Percentiles rank a stretch among this genome's conserved stretches.
Evolutionary conservation across 2,797 vertebrate species (phyloP).

Genomic region (Squalus acanthias): DNA sequence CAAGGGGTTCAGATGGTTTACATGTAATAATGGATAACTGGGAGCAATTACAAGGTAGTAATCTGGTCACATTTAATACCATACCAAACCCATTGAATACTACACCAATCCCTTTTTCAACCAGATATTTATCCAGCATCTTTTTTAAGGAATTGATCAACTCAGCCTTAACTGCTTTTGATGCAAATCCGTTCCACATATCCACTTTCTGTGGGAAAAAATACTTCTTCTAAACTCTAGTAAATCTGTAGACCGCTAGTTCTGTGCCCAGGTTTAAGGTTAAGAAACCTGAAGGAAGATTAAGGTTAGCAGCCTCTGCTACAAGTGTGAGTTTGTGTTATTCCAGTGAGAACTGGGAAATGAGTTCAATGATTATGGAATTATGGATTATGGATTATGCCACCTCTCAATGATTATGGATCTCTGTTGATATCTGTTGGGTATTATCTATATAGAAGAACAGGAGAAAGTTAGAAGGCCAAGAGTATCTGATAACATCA

Average conservation of each 20-base stretch:
- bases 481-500: not conserved
- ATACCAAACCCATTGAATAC: not conserved
- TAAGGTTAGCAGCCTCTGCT: not conserved
- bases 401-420: not conserved
- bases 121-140: not conserved
- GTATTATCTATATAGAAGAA: not conserved
- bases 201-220: not conserved
- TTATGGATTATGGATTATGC: too few species aligned
- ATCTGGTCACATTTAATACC: not conserved
- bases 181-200: not conserved
- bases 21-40: not conserved
- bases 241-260: not conserved
- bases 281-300: not conserved
- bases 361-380: not conserved
- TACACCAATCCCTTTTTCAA: not conserved
- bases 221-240: not conserved
- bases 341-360: not conserved
- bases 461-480: not conserved
- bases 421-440: not conserved
- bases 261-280: not conserved
- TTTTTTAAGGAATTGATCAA: not conserved
- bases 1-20: not conserved
- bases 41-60: not conserved
- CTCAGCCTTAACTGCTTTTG: not conserved
- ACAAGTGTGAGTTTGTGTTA: not conserved